Base-by-base conservation (phyloP, 2,888 invertebrate species). In the Brassicogethes aeneus region DNA sequence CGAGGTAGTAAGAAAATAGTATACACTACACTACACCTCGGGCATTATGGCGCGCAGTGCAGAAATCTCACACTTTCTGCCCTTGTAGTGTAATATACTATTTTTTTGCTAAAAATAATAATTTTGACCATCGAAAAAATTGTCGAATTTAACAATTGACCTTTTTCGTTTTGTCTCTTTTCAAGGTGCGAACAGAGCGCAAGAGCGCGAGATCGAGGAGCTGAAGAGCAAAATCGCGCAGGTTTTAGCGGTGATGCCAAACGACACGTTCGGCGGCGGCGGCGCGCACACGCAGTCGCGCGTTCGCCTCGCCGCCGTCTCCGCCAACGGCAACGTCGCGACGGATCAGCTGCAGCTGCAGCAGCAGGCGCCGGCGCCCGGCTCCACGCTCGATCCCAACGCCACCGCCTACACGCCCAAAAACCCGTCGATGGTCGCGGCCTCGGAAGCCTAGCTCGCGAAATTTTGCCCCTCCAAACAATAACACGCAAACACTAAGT, bases 391-490 rank as follows among this genome's bases (percentile, higher is more conserved):
- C 46, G 93, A 93, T 72, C 93, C 93, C 42, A 90, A 92, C 71
- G 93, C 93, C 50, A 82, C 84, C 49, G 87, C 86, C 53, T 93
- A 93, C 72, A 92, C 90, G 51, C 93, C 93, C 48, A 90, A 90
- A 62, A 70, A 72, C 54, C n/a, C n/a, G n/a, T 76, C 77, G 47
- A 71, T 76, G 51, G 70, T 75, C 52, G 69, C 75, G 52, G 74
- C 75, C 48, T 75, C 75, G 45, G 76, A 76, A 68, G 75, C 75
- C 66, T 76, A 56, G 46, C 40, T 23, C 33, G 23, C 7, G 23
- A 5, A 7, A n/a, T n/a, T n/a, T n/a, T n/a, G n/a, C n/a, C n/a
- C n/a, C n/a, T n/a, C n/a, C n/a, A n/a, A n/a, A n/a, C n/a, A n/a
- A n/a, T n/a, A n/a, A n/a, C n/a, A n/a, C n/a, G 10, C 8, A 8